A percentile compares a stretch with the other conserved stretches of the same genome.
These are phyloP conservation scores for Indri indri DNA, from an alignment of 2,113 vertebrate genomes.

Conservation along the genomic window DNA sequence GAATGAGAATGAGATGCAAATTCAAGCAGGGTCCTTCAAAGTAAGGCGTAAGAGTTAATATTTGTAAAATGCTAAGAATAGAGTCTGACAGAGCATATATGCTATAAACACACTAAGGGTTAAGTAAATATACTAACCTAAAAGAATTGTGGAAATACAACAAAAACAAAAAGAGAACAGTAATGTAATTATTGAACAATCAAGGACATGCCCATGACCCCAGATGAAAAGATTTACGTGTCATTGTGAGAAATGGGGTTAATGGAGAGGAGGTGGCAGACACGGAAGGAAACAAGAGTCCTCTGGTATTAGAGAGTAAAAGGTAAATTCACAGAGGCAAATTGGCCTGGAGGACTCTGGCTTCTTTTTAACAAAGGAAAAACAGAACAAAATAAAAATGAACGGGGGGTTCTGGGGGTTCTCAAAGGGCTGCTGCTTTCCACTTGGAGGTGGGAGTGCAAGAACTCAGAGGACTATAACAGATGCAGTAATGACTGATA, in stretches of 20 bases:
- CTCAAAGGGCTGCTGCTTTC: background rate
- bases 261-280: background rate
- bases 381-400: background rate
- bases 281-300: background rate
- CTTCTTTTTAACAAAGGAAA: background rate
- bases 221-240: background rate
- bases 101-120: background rate
- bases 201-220: background rate
- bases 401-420: background rate
- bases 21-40: background rate
- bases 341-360: background rate
- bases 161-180: background rate
- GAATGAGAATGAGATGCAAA: conserved; percentile 6
- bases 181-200: background rate
- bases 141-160: background rate
- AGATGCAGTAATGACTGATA: background rate
- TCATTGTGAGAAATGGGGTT: background rate
- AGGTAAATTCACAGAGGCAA: conserved; percentile 16
- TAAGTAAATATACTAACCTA: background rate
- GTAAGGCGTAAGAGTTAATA: background rate
- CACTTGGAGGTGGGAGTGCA: background rate
- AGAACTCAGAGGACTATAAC: background rate
- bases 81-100: background rate
- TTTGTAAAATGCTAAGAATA: background rate
- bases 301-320: background rate